Evolutionary conservation across 2,888 invertebrate genomes (phyloP).

Genomic region (Ctenicera cuprea): DNA sequence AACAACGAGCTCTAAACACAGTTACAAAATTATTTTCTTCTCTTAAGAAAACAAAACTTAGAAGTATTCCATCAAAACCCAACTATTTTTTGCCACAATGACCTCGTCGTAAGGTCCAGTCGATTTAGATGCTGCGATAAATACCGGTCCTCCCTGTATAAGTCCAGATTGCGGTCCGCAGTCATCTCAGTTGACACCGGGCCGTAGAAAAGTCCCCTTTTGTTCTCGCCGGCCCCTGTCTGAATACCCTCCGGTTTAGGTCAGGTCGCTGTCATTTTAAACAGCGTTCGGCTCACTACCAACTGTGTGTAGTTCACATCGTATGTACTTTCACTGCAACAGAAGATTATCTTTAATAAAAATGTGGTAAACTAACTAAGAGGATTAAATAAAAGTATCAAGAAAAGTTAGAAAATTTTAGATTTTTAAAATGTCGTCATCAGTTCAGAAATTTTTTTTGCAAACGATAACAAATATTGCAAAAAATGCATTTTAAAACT

Average conservation of each 20-base stretch:
- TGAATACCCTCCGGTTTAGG: conserved; percentile 57
- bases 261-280: conserved; percentile 53
- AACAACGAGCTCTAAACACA: too few relatives aligned
- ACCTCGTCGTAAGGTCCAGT: conserved; percentile 57
- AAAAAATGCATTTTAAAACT: too few relatives aligned
- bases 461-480: too few relatives aligned
- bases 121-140: conserved; percentile 66
- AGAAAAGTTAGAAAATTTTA: too few relatives aligned
- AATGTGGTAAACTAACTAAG: too few relatives aligned
- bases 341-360: too few relatives aligned
- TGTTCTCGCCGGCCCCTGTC: conserved; percentile 65
- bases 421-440: too few relatives aligned
- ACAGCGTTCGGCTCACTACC: conserved; percentile 35
- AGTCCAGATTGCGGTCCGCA: conserved; percentile 57
- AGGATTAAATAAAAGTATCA: too few relatives aligned
- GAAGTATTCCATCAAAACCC: conserved; percentile 19
- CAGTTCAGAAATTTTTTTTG: too few relatives aligned
- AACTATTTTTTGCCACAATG: conserved; percentile 50
- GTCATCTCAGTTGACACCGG: conserved; percentile 66
- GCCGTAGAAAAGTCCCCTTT: conserved; percentile 64
- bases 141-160: conserved; percentile 63
- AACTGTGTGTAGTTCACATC: conserved; percentile 37
- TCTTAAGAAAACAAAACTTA: neutral
- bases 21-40: neutral
- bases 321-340: neutral